Percentiles rank a stretch among this genome's conserved stretches.
These are phyloP conservation scores for Ellobius talpinus DNA, from an alignment of 2,113 vertebrate species.

Conservation along the genomic window DNA sequence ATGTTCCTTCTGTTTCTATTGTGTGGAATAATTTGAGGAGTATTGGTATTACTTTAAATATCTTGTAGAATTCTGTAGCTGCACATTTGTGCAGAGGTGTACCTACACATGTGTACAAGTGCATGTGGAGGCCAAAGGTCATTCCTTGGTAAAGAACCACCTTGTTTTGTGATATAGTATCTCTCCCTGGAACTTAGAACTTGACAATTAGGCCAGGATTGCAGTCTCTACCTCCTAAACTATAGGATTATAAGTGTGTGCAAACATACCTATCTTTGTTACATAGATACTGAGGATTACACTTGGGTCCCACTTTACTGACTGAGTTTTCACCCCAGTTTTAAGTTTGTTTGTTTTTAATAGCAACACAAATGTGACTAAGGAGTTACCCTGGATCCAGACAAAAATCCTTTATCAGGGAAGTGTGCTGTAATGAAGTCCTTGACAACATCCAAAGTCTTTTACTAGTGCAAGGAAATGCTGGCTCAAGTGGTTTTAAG, in stretches of 20 bases:
- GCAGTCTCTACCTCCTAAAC: neutral
- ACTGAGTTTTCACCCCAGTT: neutral
- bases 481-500: neutral
- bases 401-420: conserved; percentile 13
- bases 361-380: neutral
- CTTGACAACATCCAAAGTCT: neutral
- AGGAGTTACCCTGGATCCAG: neutral
- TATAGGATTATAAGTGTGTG: neutral
- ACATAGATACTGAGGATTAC: neutral
- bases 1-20: too few species aligned
- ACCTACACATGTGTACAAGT: neutral
- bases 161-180: neutral
- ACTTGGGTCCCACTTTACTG: neutral
- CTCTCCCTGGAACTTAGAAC: neutral
- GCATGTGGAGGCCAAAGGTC: neutral
- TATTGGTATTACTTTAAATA: too few species aligned
- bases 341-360: neutral
- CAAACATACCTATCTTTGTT: neutral
- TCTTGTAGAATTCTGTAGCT: too few species aligned
- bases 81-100: neutral
- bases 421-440: neutral
- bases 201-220: neutral
- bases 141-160: neutral
- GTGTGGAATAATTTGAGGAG: too few species aligned
- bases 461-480: neutral